These are phyloP conservation scores for Archegozetes longisetosus DNA, from an alignment of 1,140 invertebrate species.

Conservation along the genomic window DNA sequence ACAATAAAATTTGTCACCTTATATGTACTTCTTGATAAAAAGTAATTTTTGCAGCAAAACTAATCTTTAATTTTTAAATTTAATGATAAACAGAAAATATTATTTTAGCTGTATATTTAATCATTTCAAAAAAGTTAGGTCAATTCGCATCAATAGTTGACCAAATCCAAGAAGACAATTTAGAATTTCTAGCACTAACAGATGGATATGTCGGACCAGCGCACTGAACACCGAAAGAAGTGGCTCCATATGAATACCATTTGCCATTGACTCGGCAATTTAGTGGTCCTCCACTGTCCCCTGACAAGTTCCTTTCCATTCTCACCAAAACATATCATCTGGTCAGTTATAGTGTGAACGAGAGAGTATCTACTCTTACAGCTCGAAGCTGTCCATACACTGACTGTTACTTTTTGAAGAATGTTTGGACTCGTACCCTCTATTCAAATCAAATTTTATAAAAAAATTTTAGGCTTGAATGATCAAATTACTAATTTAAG, in stretches of 20 bases:
- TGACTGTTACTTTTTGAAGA: conserved; percentile 7
- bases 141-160: neutral
- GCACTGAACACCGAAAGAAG: conserved; percentile 11
- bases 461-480: neutral
- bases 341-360: conserved; percentile 35
- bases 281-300: conserved; percentile 14
- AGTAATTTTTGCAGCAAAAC: no score
- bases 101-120: no score
- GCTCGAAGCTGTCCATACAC: neutral
- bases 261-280: conserved; percentile 1
- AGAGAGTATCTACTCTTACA: neutral
- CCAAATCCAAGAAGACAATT: conserved; percentile 9
- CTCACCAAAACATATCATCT: conserved; percentile 5
- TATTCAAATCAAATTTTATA: neutral
- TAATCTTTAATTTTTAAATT: no score
- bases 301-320: conserved; percentile 9
- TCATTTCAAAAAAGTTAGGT: no score
- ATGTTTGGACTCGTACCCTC: conserved; percentile 13
- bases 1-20: no score
- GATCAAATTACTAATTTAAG: no score
- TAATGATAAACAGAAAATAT: no score
- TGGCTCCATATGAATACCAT: conserved; percentile 12
- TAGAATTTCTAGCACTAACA: neutral
- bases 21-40: no score
- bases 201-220: conserved; percentile 8